A percentile compares a stretch with the other conserved stretches of the same genome.
Evolutionary conservation across 2,797 vertebrate genomes (phyloP).

Genomic region (Lepus oiostolus): DNA sequence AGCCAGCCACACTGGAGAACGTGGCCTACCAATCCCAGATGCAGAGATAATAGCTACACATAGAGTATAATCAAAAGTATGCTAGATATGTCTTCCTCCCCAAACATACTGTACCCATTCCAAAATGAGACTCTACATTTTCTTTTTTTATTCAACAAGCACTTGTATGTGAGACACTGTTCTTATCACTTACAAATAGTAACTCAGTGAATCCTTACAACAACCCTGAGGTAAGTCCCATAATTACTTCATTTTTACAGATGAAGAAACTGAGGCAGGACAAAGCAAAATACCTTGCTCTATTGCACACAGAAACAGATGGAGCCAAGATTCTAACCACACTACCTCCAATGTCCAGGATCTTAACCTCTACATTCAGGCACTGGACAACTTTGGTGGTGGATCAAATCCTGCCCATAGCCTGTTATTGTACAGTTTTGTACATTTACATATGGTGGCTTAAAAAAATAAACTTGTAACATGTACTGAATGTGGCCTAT

Average conservation of each 20-base stretch:
- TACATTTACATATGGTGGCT: background rate
- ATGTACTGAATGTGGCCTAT: background rate
- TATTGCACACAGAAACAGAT: background rate
- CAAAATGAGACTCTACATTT: constrained; percentile 12
- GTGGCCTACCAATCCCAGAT: background rate
- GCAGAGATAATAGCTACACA: background rate
- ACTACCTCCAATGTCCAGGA: background rate
- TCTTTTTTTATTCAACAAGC: constrained; percentile 34
- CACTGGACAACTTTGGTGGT: background rate
- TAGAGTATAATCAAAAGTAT: background rate
- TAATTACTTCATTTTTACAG: constrained; percentile 34
- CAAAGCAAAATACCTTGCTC: background rate
- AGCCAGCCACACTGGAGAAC: background rate
- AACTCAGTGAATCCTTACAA: constrained; percentile 8
- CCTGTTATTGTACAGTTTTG: background rate
- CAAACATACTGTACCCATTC: background rate
- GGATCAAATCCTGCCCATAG: background rate
- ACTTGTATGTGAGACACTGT: background rate
- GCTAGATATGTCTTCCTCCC: background rate
- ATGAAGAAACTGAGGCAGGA: constrained; percentile 17
- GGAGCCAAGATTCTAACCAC: background rate
- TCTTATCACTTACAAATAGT: constrained; percentile 30
- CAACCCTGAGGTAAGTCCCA: background rate
- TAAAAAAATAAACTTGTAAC: background rate
- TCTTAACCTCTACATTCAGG: background rate